These are phyloP conservation scores for Esox niger DNA, from an alignment of 2,113 vertebrate species.

Conservation along the genomic window DNA sequence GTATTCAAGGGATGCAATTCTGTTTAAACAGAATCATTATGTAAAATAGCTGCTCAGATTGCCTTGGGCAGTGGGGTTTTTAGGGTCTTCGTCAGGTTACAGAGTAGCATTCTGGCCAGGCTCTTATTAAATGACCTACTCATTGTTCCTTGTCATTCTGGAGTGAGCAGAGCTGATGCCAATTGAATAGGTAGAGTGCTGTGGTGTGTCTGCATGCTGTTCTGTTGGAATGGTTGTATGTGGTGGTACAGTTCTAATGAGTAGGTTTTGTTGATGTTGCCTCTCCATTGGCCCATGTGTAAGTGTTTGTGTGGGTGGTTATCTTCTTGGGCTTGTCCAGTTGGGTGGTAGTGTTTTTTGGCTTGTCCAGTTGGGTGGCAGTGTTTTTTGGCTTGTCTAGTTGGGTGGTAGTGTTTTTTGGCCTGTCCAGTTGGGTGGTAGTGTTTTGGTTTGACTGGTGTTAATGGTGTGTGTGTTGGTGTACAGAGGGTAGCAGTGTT, in stretches of 20 bases:
- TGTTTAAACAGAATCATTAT: too few species aligned
- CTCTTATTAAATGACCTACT: neutral
- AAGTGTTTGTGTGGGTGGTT: neutral
- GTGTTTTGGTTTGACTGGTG: neutral
- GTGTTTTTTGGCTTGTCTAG: neutral
- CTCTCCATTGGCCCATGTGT: neutral
- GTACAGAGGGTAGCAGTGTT: constrained; percentile 4
- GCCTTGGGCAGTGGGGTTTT: too few species aligned
- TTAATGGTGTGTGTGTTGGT: constrained; percentile 6
- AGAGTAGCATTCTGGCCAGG: neutral
- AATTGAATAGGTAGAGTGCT: neutral
- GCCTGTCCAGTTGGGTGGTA: neutral
- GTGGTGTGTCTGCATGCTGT: neutral
- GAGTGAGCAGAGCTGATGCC: neutral
- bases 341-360: neutral
- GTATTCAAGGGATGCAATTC: too few species aligned
- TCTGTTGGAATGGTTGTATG: too few species aligned
- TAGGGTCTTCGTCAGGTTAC: neutral
- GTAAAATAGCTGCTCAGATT: too few species aligned
- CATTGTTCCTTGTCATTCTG: neutral
- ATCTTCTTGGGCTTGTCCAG: neutral
- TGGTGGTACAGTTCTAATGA: too few species aligned
- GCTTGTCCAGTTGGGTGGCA: neutral
- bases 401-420: neutral
- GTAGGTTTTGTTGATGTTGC: neutral